Evolutionary conservation across 2,113 vertebrate species (phyloP).

Genomic region (Podilymbus podiceps): DNA sequence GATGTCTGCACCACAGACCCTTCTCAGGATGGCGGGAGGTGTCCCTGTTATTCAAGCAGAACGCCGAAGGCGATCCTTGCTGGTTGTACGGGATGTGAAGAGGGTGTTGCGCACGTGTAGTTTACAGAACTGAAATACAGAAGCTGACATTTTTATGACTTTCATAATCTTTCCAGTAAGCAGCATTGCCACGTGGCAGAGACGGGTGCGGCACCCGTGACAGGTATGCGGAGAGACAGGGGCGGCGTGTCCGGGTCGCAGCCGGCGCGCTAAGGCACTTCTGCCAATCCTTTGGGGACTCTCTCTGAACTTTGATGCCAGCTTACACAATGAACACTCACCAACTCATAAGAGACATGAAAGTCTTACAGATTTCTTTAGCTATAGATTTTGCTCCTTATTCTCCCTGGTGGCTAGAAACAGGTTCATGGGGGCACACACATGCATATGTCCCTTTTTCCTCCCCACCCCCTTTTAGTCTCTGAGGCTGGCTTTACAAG

Average conservation of each 20-base stretch:
- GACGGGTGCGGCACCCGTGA: not conserved
- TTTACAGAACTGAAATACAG: constrained; percentile 37
- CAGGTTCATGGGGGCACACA: not conserved
- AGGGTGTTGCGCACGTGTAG: not conserved
- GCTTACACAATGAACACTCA: not conserved
- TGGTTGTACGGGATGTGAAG: not conserved
- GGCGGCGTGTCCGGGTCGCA: not conserved
- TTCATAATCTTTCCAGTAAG: constrained; percentile 27
- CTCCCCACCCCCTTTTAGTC: not conserved
- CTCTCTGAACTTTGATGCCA: not conserved
- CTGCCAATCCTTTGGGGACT: not conserved
- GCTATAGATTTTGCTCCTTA: not conserved
- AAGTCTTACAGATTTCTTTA: not conserved
- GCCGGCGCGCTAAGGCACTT: not conserved
- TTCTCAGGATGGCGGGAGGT: not conserved
- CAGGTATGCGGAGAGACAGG: not conserved
- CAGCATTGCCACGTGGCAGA: fast-evolving
- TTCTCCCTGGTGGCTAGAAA: not conserved
- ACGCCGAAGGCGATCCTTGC: not conserved
- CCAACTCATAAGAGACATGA: not conserved
- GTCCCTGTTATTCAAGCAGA: not conserved
- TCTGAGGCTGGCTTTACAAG: not conserved
- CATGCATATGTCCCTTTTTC: not conserved
- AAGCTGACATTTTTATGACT: constrained; percentile 52
- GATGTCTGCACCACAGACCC: not conserved